Evolutionary conservation across 2,113 vertebrate genomes (phyloP), one percentile per base, ranked within the genome.

Genomic region (Leiothrix lutea): DNA sequence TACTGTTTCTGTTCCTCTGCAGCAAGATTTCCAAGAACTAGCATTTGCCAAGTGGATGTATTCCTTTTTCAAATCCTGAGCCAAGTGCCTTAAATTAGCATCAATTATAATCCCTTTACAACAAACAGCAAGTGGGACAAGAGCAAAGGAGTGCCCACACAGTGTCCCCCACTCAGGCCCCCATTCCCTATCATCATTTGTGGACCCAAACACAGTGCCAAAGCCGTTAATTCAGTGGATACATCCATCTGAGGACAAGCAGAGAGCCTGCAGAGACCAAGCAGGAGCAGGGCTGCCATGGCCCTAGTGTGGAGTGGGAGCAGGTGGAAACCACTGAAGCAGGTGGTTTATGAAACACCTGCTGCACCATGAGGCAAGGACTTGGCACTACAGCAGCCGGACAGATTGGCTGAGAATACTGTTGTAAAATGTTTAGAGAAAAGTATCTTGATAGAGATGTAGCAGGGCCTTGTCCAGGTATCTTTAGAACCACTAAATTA

Each of bases 21-120:
- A 86, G n/a, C 62, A 83, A 80, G 54, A 92, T 82, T 85, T 82
- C 88, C 54, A 92, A 90, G 54, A 93, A 74, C 11, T 9, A 62
- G 12, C 1, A 1, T 51, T 91, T 67, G 61, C 69, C 75, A 83
- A 84, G 50, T 31, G 42, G 18, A 67, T 1, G 2, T 26, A 75
- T 18, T 69, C n/a, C 75, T 45, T 53, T 69, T 48, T 48, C 67
- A 95, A 88, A 73, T 45, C 33, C 31, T 24, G 28, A 29, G 88
- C 57, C 48, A 75, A 77, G 42, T 38, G 36, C 31, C 36, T 70
- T 64, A 54, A 88, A 77, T 81, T 56, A 90, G 31, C 53, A 67
- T 36, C 42, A 40, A 6, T 45, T 53, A 57, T 11, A 77, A 85
- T 26, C 3, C 0, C 67, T 83, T 29, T 80, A 50, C 72, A 70